Evolutionary conservation across 2,113 vertebrate genomes (phyloP).

Genomic region (Mesocricetus auratus): DNA sequence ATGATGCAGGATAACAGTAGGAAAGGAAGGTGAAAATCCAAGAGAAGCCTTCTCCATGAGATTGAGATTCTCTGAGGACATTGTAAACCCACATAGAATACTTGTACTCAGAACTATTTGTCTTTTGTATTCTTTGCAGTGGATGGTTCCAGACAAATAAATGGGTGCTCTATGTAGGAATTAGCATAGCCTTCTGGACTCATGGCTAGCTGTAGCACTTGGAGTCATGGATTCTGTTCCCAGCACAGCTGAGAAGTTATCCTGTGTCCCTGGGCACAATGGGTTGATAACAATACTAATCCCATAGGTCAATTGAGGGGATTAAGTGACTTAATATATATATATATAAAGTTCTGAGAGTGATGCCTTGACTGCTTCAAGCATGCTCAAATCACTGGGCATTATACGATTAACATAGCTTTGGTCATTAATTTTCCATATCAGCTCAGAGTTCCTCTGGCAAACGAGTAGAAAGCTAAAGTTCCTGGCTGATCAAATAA

Average conservation of each 20-base stretch:
- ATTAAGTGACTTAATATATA: not conserved
- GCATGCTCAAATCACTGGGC: not conserved
- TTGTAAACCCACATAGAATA: not conserved
- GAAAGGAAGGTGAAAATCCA: not conserved
- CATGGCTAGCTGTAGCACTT: accelerated
- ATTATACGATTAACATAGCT: not conserved
- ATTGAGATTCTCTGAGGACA: not conserved
- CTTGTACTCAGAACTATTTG: not conserved
- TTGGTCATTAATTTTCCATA: not conserved
- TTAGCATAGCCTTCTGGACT: not conserved
- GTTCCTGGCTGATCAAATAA: not conserved
- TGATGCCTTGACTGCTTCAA: not conserved
- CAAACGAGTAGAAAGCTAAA: not conserved
- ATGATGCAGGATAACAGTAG: no score
- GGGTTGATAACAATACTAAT: not conserved
- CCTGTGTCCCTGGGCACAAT: not conserved
- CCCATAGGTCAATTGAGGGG: not conserved
- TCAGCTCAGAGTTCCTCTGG: not conserved
- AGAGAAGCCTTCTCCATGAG: not conserved
- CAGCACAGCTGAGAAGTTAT: not conserved
- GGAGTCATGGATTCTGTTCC: not conserved
- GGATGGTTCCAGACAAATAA: not conserved
- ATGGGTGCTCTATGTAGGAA: not conserved
- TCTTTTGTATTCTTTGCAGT: not conserved
- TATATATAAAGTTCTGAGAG: not conserved